A percentile compares a stretch with the other conserved stretches of the same genome.
Evolutionary conservation across 2,888 invertebrate species (phyloP).

Genomic region (Teleiodes luculella): DNA sequence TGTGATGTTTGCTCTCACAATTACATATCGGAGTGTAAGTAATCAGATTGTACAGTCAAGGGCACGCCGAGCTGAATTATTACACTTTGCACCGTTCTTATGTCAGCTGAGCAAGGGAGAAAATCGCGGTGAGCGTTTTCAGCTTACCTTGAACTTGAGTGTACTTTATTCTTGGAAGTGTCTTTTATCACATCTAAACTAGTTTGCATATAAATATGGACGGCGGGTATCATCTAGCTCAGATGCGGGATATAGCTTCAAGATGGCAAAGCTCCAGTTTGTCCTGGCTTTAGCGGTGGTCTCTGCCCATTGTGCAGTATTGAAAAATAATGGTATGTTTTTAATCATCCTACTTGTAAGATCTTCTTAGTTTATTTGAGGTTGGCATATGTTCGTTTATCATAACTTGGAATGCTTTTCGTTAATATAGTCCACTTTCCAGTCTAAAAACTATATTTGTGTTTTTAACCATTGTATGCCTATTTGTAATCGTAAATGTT

Average conservation of each 20-base stretch:
- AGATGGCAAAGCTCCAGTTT: constrained; percentile 35
- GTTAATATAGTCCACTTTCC: too few relatives aligned
- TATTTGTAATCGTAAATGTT: too few relatives aligned
- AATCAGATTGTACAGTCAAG: background rate
- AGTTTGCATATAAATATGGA: constrained; percentile 46
- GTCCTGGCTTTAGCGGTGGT: constrained; percentile 34
- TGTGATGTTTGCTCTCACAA: constrained; percentile 40
- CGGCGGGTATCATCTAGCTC: constrained; percentile 22
- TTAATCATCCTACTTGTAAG: background rate
- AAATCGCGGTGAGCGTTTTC: too few relatives aligned
- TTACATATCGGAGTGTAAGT: constrained; percentile 33
- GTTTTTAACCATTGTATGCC: too few relatives aligned
- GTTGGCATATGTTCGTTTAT: too few relatives aligned
- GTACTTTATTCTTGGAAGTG: constrained; percentile 50
- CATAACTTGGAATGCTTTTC: too few relatives aligned
- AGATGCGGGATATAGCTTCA: constrained; percentile 35
- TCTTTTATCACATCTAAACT: constrained; percentile 28
- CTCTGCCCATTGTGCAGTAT: constrained; percentile 36
- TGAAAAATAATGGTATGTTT: constrained; percentile 29
- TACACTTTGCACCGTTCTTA: too few relatives aligned
- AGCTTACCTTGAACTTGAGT: too few relatives aligned
- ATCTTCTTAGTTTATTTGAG: too few relatives aligned
- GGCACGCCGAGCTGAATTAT: too few relatives aligned
- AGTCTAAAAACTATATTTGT: too few relatives aligned
- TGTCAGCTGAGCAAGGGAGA: too few relatives aligned